Evolutionary conservation across 1,140 invertebrate genomes (phyloP), one percentile per base, ranked within the genome.

Genomic region (Marisa cornuarietis): DNA sequence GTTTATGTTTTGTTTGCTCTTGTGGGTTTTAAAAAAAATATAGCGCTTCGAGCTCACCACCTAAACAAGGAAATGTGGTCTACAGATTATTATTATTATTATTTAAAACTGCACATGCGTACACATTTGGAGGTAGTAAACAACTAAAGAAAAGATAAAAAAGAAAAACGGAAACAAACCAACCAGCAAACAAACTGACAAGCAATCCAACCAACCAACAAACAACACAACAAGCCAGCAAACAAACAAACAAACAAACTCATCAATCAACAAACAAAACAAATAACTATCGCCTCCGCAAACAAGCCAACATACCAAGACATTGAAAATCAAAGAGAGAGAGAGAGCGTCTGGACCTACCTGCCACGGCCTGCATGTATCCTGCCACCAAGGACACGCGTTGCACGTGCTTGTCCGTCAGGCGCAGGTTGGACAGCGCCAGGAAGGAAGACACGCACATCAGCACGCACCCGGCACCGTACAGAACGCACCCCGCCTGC

Each of bases 401-500:
- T 65, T 75, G 83, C 16, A 79, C 81, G 51, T 79, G 82, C n/a
- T 79, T 80, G 49, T 68, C 78, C 16, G 82, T 81, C 63, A 87
- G 77, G 71, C 82, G 82, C 20, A 85, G 81, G 61, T 82, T 84
- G 22, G 83, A 79, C 31, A 89, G 72, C 22, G 87, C 83, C 31
- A 88, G 71, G 62, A 84, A 84, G 16, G 87, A 86, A 14, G 86
- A 84, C 51, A 88, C 81, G 20, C 79, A 85, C 71, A 88, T 66
- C 49, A 90, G 78, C 13, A 88, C 78, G 79, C 89, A 89, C n/a
- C 89, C 89, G 0, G 83, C 83, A 3, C 89, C 89, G 71, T 84
- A 90, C 63, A 90, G 79, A 11, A 88, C 82, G 63, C 89, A 89
- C 5, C 88, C 80, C 2, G 85, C 87, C 78, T 89, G 88, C 89